These are phyloP conservation scores for Cacatua alba DNA, from an alignment of 2,113 vertebrate species.

Conservation along the genomic window DNA sequence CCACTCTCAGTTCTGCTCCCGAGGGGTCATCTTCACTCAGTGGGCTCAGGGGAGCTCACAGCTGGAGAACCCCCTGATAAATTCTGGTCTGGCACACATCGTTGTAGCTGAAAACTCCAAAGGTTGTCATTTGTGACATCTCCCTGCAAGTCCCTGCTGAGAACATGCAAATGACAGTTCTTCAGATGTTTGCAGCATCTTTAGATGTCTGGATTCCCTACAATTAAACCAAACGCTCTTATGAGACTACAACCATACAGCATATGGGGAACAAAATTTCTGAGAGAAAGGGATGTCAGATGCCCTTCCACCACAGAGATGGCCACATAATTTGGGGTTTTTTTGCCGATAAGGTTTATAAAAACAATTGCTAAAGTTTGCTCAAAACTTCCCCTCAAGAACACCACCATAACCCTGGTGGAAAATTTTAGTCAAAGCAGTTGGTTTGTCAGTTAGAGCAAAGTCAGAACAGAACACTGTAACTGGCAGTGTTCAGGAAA, in stretches of 20 bases:
- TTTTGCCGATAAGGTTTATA: not conserved
- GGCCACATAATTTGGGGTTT: not conserved
- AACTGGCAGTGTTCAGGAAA: not conserved
- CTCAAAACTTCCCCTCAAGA: not conserved
- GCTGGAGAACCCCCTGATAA: not conserved
- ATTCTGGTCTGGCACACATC: not conserved
- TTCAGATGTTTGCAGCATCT: not conserved
- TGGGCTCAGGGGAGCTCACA: not conserved
- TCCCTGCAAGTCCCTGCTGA: not conserved
- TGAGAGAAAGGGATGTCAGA: not conserved
- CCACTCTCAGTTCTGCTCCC: not conserved
- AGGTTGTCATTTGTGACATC: not conserved
- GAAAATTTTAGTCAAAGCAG: slow-evolving; percentile 29
- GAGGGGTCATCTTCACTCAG: not conserved
- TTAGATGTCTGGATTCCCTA: not conserved
- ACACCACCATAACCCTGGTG: not conserved
- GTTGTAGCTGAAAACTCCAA: not conserved
- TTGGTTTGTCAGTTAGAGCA: not conserved
- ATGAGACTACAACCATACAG: not conserved
- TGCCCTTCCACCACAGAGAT: not conserved
- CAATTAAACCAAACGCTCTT: not conserved
- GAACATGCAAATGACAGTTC: not conserved
- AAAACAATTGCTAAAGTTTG: not conserved
- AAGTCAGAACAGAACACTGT: not conserved
- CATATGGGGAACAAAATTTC: not conserved